Conservation (phyloP, 2,888 invertebrate genomes). For the Graphium colonna region DNA sequence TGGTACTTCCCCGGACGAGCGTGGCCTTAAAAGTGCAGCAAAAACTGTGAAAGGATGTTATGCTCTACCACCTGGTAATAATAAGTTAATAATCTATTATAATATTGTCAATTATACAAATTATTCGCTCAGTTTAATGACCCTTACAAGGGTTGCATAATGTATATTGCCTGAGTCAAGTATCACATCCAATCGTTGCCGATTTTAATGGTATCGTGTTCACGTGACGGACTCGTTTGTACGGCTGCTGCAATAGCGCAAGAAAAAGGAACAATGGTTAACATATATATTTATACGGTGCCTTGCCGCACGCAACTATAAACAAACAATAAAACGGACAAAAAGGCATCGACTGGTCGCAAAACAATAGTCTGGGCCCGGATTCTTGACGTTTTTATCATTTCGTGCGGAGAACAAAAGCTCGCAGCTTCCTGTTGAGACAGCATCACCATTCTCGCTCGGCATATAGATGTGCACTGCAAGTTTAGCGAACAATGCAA, state of each 20-base stretch:
- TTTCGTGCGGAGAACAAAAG: constrained; percentile 74
- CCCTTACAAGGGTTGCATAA: no score
- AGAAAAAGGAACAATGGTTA: constrained; percentile 25
- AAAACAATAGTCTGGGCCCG: constrained; percentile 69
- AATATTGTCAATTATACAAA: no score
- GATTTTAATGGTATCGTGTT: neutral
- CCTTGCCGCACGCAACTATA: constrained; percentile 51
- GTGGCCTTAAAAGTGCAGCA: no score
- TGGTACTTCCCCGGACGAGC: no score
- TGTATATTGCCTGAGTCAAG: no score
- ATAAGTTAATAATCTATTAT: no score
- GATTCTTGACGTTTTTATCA: constrained; percentile 78
- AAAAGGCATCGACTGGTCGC: constrained; percentile 56
- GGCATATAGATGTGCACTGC: constrained; percentile 41
- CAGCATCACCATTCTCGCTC: constrained; percentile 75
- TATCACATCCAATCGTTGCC: neutral
- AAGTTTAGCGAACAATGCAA: constrained; percentile 11
- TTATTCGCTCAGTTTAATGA: no score
- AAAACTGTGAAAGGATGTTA: no score
- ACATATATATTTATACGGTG: constrained; percentile 37
- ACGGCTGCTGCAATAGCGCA: constrained; percentile 4
- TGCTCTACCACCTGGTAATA: no score
- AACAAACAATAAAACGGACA: constrained; percentile 52
- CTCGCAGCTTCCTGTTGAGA: constrained; percentile 73
- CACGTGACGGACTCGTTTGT: constrained; percentile 11